Evolutionary conservation across 2,113 vertebrate genomes (phyloP).

Genomic region (Mormyrus lacerda): DNA sequence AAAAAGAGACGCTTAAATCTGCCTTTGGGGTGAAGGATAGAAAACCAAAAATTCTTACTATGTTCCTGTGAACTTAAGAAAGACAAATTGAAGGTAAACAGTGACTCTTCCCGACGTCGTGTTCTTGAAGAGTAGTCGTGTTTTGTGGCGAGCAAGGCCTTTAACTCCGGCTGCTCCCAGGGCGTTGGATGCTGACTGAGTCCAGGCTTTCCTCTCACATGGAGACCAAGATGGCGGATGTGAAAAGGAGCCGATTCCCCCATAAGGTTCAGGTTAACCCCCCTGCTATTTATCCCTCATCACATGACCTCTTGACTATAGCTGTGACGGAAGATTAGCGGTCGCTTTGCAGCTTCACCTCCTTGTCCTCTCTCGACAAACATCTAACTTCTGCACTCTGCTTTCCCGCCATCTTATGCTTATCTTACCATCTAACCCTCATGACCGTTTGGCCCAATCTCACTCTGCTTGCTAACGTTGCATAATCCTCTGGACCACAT

Average conservation of each 20-base stretch:
- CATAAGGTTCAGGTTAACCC: background rate
- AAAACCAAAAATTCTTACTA: background rate
- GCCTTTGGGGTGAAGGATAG: background rate
- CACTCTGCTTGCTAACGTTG: background rate
- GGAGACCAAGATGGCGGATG: background rate
- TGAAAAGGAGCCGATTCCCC: background rate
- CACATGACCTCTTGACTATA: background rate
- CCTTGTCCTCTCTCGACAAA: background rate
- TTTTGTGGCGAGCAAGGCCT: background rate
- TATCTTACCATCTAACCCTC: constrained; percentile 5
- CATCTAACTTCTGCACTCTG: constrained; percentile 18
- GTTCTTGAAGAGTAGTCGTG: background rate
- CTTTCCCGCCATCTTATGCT: background rate
- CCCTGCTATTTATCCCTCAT: background rate
- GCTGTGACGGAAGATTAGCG: constrained; percentile 8
- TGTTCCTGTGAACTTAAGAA: background rate
- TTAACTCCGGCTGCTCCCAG: background rate
- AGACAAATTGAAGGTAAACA: background rate
- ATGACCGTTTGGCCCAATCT: background rate
- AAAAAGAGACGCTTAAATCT: background rate
- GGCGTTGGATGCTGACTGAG: background rate
- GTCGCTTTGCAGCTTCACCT: background rate
- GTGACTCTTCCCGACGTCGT: background rate
- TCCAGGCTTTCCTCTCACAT: background rate
- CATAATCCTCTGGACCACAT: background rate